Evolutionary conservation across 2,797 vertebrate species (phyloP).

Genomic region (Mormyrops boulengeri): DNA sequence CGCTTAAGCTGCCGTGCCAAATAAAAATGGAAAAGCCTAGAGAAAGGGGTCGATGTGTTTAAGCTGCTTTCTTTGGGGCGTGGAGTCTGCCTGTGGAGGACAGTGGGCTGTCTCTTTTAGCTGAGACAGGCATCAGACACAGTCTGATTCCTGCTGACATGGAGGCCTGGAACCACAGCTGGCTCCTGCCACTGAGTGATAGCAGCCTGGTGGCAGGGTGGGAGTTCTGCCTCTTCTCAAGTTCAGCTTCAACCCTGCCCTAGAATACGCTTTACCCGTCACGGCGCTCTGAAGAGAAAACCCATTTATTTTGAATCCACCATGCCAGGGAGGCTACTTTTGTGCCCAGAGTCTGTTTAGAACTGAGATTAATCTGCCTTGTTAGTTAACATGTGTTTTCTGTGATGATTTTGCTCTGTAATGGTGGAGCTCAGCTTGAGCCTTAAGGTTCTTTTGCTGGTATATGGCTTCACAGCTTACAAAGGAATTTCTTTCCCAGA

Average conservation of each 20-base stretch:
- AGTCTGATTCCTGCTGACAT: conserved; percentile 27
- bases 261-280: background rate
- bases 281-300: background rate
- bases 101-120: conserved; percentile 41
- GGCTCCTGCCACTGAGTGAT: conserved; percentile 25
- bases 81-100: conserved; percentile 39
- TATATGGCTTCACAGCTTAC: background rate
- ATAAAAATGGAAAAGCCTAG: conserved; percentile 37
- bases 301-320: background rate
- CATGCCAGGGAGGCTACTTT: background rate
- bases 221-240: background rate
- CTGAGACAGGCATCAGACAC: conserved; percentile 33
- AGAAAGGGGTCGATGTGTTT: conserved; percentile 43
- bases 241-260: background rate
- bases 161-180: conserved; percentile 19
- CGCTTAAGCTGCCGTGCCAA: conserved; percentile 61
- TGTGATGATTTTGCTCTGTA: background rate
- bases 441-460: background rate
- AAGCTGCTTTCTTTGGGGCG: conserved; percentile 55
- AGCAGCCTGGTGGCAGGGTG: conserved; percentile 24
- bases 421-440: background rate
- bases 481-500: background rate
- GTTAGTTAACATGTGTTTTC: background rate
- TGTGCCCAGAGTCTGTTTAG: background rate
- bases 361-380: background rate